Conservation (phyloP, 2,888 invertebrate species). For the Leucophenga maculata region DNA sequence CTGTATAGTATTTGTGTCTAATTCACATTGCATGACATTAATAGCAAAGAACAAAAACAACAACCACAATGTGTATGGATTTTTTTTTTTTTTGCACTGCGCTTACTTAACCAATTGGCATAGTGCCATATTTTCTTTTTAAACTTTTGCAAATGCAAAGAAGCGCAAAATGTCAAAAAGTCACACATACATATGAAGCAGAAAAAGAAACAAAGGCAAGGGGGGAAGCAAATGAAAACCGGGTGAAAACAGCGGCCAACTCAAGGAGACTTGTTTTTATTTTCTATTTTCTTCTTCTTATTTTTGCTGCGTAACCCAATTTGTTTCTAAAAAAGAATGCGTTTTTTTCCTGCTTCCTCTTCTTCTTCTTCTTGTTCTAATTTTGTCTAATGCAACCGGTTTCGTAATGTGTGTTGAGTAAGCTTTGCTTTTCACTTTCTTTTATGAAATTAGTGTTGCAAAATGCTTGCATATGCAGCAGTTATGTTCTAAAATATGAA, state of each 20-base stretch:
- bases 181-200: background rate
- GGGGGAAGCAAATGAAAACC: too few relatives aligned
- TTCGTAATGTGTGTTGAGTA: background rate
- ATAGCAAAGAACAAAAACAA: background rate
- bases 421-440: background rate
- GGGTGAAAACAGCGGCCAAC: slow-evolving; percentile 38
- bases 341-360: background rate
- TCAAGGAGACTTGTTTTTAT: slow-evolving; percentile 39
- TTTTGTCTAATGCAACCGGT: background rate
- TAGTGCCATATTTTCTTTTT: slow-evolving; percentile 7
- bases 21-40: slow-evolving; percentile 18
- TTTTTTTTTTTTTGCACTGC: background rate
- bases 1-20: background rate
- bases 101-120: slow-evolving; percentile 17
- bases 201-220: too few relatives aligned
- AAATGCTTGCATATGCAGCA: background rate
- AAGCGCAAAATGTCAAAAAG: slow-evolving; percentile 8
- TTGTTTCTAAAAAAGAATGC: too few relatives aligned
- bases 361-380: too few relatives aligned
- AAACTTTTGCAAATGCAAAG: background rate
- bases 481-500: too few relatives aligned
- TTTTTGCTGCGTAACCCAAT: too few relatives aligned
- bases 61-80: slow-evolving; percentile 5
- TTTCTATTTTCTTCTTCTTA: too few relatives aligned
- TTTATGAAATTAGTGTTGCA: background rate